Conservation (phyloP, 2,113 vertebrate species). For the Platysteira castanea region DNA sequence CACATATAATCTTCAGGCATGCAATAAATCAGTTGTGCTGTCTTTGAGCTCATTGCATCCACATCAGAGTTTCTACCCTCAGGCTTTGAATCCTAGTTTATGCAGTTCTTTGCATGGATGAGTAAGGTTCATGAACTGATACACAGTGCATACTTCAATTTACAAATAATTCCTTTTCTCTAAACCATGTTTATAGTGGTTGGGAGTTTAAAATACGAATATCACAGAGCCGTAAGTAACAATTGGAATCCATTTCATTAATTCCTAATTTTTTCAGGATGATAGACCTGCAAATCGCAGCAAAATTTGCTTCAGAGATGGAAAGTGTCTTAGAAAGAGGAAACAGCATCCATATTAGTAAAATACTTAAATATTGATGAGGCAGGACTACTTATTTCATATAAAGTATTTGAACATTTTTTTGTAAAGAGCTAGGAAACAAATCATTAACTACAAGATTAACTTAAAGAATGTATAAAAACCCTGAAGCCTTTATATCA, state of each 20-base stretch:
- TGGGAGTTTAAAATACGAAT: neutral
- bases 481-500: neutral
- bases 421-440: neutral
- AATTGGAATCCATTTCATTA: neutral
- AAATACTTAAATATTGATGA: neutral
- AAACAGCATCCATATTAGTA: neutral
- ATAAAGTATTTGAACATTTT: neutral
- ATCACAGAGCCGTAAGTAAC: neutral
- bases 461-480: neutral
- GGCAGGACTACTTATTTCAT: neutral
- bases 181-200: neutral
- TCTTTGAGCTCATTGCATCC: neutral
- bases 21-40: neutral
- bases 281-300: neutral
- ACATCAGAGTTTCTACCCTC: neutral
- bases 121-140: neutral
- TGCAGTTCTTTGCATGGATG: neutral
- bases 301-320: neutral
- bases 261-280: neutral
- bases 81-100: neutral
- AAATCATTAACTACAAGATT: neutral
- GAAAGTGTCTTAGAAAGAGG: neutral
- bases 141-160: neutral
- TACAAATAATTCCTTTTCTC: neutral
- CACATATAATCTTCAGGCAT: neutral